phyloP scores from a whole-genome alignment of 2,888 invertebrate species.

The Morpho helenor region DNA sequence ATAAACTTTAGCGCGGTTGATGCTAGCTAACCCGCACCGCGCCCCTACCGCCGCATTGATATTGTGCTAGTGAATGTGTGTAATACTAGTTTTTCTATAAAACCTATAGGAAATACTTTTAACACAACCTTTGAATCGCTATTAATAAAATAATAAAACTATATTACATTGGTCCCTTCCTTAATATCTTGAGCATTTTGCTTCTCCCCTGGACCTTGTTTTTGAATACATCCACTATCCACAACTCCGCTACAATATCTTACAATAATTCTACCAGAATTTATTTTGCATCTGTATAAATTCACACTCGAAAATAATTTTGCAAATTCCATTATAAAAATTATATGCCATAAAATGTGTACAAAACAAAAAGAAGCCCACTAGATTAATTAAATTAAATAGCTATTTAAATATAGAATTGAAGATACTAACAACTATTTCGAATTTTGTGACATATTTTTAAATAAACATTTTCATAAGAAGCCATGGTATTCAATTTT shows the following conservation, averaged over 20 bases:
- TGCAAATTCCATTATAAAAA: slow-evolving; percentile 52
- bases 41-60: too few relatives aligned
- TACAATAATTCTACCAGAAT: slow-evolving; percentile 17
- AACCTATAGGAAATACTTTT: too few relatives aligned
- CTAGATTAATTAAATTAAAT: slow-evolving; percentile 37
- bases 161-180: slow-evolving; percentile 26
- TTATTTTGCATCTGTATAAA: slow-evolving; percentile 28
- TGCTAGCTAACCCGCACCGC: too few relatives aligned
- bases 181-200: slow-evolving; percentile 4
- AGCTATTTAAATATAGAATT: slow-evolving; percentile 9
- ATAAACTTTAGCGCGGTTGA: too few relatives aligned
- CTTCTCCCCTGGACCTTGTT: slow-evolving; percentile 5
- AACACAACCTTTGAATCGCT: too few relatives aligned
- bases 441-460: too few relatives aligned
- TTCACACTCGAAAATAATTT: slow-evolving; percentile 52
- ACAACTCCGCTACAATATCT: slow-evolving; percentile 21
- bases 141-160: too few relatives aligned
- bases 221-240: slow-evolving; percentile 5
- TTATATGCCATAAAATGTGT: slow-evolving; percentile 22
- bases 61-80: too few relatives aligned
- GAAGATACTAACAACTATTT: neutral
- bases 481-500: too few relatives aligned
- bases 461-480: too few relatives aligned
- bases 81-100: too few relatives aligned
- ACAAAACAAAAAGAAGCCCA: slow-evolving; percentile 35